Evolutionary conservation across 2,113 vertebrate species (phyloP), one percentile per base, ranked within the genome.

Genomic region (Lathamus discolor): DNA sequence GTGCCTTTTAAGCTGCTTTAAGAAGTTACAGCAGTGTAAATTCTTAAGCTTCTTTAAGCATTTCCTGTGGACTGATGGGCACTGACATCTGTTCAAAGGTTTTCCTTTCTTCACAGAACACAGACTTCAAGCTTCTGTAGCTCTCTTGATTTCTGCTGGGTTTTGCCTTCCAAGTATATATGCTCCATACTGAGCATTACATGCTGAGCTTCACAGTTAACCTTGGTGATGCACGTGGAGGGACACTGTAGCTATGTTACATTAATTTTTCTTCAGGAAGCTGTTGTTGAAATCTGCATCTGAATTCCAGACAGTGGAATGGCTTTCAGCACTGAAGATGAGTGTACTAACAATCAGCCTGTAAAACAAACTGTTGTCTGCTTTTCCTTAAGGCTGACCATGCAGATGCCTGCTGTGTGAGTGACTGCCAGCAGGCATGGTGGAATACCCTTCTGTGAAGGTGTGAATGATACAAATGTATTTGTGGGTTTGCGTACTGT

Each of bases 271-370:
- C 48, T 16, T 23, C 28, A 29, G n/a, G 9, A 70, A 76, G 18
- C 27, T 82, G 13, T 35, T 83, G 43, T 63, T 90, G 33, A 59
- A 67, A 75, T 41, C 13, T 39, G 6, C 0, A 0, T 3, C 31
- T 79, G 86, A 59, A 35, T 88, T 82, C 46, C 43, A 37, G 43
- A 54, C 22, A 80, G 39, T 4, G 13, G 9, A 19, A 54, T 83
- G 2, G 0, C 0, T 17, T 90, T 67, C 31, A 46, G 9, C 3
- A 1, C 37, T 67, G 2, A 67, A 88, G n/a, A 44, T 52, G 46
- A 48, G 8, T 17, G 2, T 66, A 13, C 17, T 55, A 14, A 86
- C 77, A 52, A 43, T 43, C 25, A 69, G 11, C 9, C 24, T 86
- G 25, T 73, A 43, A 83, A 88, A 72, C 24, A 41, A 80, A 11